Evolutionary conservation across 2,797 vertebrate species (phyloP).

Genomic region (Hephaestus fuliginosus): DNA sequence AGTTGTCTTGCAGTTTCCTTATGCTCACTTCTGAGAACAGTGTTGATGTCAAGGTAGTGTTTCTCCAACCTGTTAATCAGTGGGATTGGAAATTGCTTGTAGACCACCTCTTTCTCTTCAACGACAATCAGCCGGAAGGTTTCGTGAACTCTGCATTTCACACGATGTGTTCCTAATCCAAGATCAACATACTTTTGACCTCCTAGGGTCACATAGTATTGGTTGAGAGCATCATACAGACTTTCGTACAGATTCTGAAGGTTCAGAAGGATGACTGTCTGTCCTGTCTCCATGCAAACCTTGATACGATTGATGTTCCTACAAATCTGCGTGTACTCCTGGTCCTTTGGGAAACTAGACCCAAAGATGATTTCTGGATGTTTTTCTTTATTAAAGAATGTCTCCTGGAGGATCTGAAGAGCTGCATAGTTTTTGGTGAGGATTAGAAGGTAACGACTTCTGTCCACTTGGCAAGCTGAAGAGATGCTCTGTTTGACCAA

Average conservation of each 20-base stretch:
- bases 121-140: conserved; percentile 91
- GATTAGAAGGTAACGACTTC: conserved; percentile 90
- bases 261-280: conserved; percentile 89
- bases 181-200: conserved; percentile 94
- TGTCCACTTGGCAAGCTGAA: conserved; percentile 74
- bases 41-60: conserved; percentile 91
- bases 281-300: conserved; percentile 91
- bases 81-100: conserved; percentile 91
- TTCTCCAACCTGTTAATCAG: conserved; percentile 95
- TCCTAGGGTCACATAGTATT: conserved; percentile 92
- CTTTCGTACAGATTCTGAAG: conserved; percentile 92
- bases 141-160: conserved; percentile 94
- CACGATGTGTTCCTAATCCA: conserved; percentile 93
- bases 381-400: conserved; percentile 68
- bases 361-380: conserved; percentile 93
- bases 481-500: conserved; percentile 87
- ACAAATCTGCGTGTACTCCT: conserved; percentile 93
- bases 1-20: conserved; percentile 76
- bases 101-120: conserved; percentile 93
- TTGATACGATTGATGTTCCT: conserved; percentile 91
- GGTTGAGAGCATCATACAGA: conserved; percentile 92
- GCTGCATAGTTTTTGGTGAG: conserved; percentile 92
- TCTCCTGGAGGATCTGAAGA: conserved; percentile 90
- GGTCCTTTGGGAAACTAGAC: conserved; percentile 93
- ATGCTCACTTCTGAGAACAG: conserved; percentile 84